phyloP scores from a whole-genome alignment of 2,888 invertebrate species.

The Temnothorax ravouxi region DNA sequence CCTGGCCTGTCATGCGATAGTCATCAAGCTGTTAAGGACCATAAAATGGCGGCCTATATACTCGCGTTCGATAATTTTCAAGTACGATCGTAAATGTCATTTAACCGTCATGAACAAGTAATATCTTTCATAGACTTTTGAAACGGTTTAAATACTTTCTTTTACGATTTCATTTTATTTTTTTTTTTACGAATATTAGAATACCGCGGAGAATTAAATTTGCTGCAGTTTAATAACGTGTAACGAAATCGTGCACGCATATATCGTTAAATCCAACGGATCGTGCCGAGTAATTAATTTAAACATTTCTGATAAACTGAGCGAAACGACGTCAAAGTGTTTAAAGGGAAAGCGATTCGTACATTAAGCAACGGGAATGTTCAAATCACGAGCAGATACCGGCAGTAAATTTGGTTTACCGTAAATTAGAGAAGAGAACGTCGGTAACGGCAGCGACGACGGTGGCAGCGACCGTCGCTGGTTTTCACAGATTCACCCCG shows the following conservation, averaged over 20 bases:
- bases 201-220: background rate
- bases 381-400: conserved; percentile 70
- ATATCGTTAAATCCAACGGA: background rate
- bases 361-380: conserved; percentile 39
- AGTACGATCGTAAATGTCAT: conserved; percentile 39
- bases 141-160: background rate
- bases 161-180: background rate
- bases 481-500: conserved; percentile 18
- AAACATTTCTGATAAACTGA: conserved; percentile 2
- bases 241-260: background rate
- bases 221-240: background rate
- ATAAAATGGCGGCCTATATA: conserved; percentile 33
- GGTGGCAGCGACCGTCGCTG: background rate
- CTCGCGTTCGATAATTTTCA: conserved; percentile 29
- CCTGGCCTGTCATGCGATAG: conserved; percentile 46
- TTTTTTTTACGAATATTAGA: background rate
- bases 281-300: conserved; percentile 11
- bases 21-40: conserved; percentile 40
- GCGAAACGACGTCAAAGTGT: conserved; percentile 15
- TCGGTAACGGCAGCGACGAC: background rate
- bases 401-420: conserved; percentile 72
- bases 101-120: conserved; percentile 32
- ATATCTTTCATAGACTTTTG: conserved; percentile 16
- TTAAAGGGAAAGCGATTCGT: conserved; percentile 36
- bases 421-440: conserved; percentile 72